phyloP scores from a whole-genome alignment of 2,113 vertebrate genomes.

The Antigone vipio region DNA sequence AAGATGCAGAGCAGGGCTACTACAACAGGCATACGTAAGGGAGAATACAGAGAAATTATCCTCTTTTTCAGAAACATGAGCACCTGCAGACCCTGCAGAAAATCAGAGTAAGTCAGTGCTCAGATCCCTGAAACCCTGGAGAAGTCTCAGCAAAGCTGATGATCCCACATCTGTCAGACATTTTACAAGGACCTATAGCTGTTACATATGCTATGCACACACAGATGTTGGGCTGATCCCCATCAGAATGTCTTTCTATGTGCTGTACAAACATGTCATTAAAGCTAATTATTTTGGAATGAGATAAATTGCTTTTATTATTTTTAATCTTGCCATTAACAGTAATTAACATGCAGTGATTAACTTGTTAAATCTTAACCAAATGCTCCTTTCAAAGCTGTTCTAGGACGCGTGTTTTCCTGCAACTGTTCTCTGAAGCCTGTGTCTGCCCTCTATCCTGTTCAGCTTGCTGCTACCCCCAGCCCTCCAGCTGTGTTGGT shows the following conservation, averaged over 20 bases:
- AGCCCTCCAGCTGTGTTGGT: background rate
- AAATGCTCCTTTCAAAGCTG: background rate
- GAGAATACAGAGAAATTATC: background rate
- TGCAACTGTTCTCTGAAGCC: background rate
- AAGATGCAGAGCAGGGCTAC: background rate
- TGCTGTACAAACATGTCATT: background rate
- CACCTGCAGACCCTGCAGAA: background rate
- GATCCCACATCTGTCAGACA: background rate
- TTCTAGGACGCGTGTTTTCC: background rate
- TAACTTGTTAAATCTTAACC: background rate
- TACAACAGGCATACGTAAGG: background rate
- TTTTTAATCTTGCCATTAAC: conserved; percentile 45
- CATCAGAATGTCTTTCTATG: background rate
- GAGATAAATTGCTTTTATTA: conserved; percentile 14
- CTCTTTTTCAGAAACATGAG: background rate
- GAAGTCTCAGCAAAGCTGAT: background rate
- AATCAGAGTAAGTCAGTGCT: background rate
- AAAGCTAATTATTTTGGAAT: conserved; percentile 2
- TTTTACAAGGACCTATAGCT: background rate
- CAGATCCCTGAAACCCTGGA: background rate
- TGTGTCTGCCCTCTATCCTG: background rate
- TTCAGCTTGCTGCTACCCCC: background rate
- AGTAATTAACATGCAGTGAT: background rate
- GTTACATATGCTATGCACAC: background rate
- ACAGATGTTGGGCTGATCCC: background rate